A percentile compares a stretch with the other conserved stretches of the same genome.
Evolutionary conservation across 2,113 vertebrate genomes (phyloP).

Genomic region (Forbesichthys papilliferus): DNA sequence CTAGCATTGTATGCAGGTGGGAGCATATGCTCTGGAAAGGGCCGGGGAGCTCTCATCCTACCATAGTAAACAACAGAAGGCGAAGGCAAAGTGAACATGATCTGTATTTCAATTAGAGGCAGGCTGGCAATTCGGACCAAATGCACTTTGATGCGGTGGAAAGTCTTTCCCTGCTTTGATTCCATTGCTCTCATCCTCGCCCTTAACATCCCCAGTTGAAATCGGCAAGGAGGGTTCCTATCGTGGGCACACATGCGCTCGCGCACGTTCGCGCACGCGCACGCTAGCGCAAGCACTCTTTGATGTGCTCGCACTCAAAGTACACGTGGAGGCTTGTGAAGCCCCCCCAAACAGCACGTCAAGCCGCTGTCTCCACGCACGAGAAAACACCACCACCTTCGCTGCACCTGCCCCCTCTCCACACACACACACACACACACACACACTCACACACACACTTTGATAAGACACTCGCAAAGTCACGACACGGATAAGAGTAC

Average conservation of each 20-base stretch:
- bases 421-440: too few relatives aligned
- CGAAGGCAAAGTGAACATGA: slow-evolving; percentile 33
- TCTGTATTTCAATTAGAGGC: slow-evolving; percentile 48
- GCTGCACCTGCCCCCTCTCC: too few relatives aligned
- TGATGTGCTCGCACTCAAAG: slow-evolving; percentile 38
- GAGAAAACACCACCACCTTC: too few relatives aligned
- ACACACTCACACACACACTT: too few relatives aligned
- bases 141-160: slow-evolving; percentile 44
- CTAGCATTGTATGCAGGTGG: slow-evolving; percentile 32
- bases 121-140: slow-evolving; percentile 49
- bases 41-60: slow-evolving; percentile 3
- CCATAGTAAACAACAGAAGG: slow-evolving; percentile 19
- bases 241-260: background rate
- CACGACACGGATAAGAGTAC: slow-evolving; percentile 50
- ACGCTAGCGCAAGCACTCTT: slow-evolving; percentile 23
- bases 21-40: background rate
- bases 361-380: slow-evolving; percentile 9
- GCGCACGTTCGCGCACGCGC: too few relatives aligned
- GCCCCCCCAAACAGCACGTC: slow-evolving; percentile 25
- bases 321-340: slow-evolving; percentile 34
- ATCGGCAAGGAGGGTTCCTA: slow-evolving; percentile 26
- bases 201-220: slow-evolving; percentile 23
- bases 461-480: too few relatives aligned
- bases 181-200: slow-evolving; percentile 14
- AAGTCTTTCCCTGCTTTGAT: slow-evolving; percentile 34